A percentile compares a stretch with the other conserved stretches of the same genome.
These are phyloP conservation scores for Cheilosia vulpina DNA, from an alignment of 2,888 invertebrate genomes.

Conservation along the genomic window DNA sequence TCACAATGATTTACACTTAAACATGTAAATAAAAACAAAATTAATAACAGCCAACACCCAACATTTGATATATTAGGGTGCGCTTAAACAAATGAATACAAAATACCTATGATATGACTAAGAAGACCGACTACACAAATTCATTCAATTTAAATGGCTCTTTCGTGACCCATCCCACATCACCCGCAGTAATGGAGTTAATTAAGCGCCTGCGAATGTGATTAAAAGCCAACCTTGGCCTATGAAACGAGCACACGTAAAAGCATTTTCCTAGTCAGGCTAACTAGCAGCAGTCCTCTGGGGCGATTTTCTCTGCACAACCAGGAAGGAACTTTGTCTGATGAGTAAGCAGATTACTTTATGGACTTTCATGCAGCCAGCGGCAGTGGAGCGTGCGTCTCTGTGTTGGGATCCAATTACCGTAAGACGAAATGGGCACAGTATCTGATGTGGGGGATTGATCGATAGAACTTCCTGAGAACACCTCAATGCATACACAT, in stretches of 20 bases:
- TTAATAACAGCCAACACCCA: no score
- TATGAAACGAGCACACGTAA: constrained; percentile 50
- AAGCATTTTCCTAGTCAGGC: background rate
- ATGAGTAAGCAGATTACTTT: constrained; percentile 45
- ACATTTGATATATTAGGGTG: no score
- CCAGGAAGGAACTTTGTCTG: constrained; percentile 53
- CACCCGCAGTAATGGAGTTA: constrained; percentile 51
- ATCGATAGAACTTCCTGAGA: constrained; percentile 43
- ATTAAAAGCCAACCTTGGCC: constrained; percentile 70
- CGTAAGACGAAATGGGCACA: constrained; percentile 42
- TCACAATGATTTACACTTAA: no score
- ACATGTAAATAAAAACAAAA: no score
- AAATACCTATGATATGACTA: background rate
- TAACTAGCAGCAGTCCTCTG: constrained; percentile 24
- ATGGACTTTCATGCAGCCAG: constrained; percentile 25
- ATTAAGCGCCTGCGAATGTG: constrained; percentile 65
- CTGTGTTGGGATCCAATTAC: constrained; percentile 39
- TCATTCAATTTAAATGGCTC: constrained; percentile 28
- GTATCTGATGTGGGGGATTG: constrained; percentile 22
- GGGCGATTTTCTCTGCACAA: constrained; percentile 39
- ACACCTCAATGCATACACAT: constrained; percentile 11
- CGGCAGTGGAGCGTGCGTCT: constrained; percentile 4
- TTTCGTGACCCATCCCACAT: constrained; percentile 40
- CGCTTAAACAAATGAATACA: background rate
- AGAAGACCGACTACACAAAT: background rate